phyloP scores from a whole-genome alignment of 1,140 invertebrate species.

The Aricia agestis region DNA sequence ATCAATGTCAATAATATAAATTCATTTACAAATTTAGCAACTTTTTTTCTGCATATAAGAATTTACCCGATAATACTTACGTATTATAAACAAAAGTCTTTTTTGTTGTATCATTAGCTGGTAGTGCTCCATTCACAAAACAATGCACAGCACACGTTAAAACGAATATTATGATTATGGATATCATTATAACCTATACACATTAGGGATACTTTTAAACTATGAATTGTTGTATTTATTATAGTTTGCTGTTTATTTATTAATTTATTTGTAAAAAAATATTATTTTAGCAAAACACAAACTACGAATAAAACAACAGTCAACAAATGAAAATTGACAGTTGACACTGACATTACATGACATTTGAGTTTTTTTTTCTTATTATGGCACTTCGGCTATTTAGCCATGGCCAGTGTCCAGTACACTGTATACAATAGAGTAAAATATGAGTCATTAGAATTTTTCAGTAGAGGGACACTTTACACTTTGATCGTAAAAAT shows the following conservation, averaged over 20 bases:
- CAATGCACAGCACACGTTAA: neutral
- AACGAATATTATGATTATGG: slow-evolving; percentile 6
- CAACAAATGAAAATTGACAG: neutral
- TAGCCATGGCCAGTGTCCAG: no score
- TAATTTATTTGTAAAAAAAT: neutral
- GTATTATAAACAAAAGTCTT: slow-evolving; percentile 52
- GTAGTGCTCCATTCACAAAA: slow-evolving; percentile 4
- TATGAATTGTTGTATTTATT: no score
- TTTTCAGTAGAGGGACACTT: no score
- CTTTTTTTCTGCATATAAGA: neutral
- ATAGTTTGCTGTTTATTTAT: neutral
- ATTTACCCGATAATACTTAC: slow-evolving; percentile 37
- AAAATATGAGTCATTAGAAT: no score
- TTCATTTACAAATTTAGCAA: neutral
- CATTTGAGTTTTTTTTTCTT: no score
- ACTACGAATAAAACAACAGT: neutral
- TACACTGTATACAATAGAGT: no score
- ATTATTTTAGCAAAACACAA: neutral
- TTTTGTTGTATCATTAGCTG: slow-evolving; percentile 31
- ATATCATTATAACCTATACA: neutral
- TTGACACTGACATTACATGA: no score
- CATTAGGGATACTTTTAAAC: neutral
- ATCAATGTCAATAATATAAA: neutral
- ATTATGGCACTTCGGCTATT: no score
- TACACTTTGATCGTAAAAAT: no score